Evolutionary conservation across 1,140 invertebrate species (phyloP), one percentile per base, ranked within the genome.

Genomic region (Leptinotarsa undecemlineata): DNA sequence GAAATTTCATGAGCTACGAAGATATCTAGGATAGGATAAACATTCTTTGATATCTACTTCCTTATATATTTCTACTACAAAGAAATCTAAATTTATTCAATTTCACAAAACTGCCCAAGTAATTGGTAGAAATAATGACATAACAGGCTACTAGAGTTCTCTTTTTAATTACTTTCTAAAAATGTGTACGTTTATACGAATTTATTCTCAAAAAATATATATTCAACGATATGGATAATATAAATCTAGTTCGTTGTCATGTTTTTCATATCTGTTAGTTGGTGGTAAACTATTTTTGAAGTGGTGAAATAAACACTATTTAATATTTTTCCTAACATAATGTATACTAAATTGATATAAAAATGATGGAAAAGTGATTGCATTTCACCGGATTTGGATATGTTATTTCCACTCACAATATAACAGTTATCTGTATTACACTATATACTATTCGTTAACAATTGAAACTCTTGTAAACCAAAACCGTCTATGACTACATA

Each of bases 1-100:
- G 79, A 80, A 80, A 80, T 80, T 80, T 80, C 79, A 80, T 80
- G 79, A 78, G 48, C 78, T 79, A 75, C 67, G 74, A 20, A 76
- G 77, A 74, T 71, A 47, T 48, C 48, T 61, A 71, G 42, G 11
- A 70, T 14, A 48, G 21, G 23, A 3, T 3, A 19, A 19, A 64
- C 63, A 64, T 64, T 23, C 11, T 64, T 64, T 19, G 33, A 42
- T 57, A 17, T 64, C 63, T 64, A 64, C 63, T 42, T 42, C 8
- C 33, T 42, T 42, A 42, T 42, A 42, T 42, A 42, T 42, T 42
- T 42, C 2, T 42, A 42, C 33, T 11, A 42, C 33, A 42, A 42
- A 42, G 33, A 42, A 42, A 11, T 42, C 33, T 11, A 42, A 61
- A 61, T 20, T 20, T 20, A 19, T 20, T n/a, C 6, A 64, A 11